phyloP scores from a whole-genome alignment of 2,113 vertebrate genomes.

The Felis chaus region DNA sequence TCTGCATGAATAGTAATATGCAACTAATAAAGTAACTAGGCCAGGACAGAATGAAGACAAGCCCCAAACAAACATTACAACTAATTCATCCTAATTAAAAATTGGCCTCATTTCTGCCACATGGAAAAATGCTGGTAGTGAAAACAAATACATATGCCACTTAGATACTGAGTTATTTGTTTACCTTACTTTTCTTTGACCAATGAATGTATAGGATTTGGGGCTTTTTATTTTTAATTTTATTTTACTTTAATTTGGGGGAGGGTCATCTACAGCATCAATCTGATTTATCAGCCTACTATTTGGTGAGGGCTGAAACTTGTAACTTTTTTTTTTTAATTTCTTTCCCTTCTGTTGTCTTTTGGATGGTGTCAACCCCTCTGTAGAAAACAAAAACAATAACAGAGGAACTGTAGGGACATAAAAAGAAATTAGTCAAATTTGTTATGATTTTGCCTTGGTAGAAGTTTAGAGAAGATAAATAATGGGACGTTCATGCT shows the following conservation, averaged over 20 bases:
- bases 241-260: background rate
- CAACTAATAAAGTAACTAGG: slow-evolving; percentile 65
- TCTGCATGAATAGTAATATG: slow-evolving; percentile 26
- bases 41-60: slow-evolving; percentile 21
- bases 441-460: background rate
- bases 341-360: background rate
- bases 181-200: slow-evolving; percentile 4
- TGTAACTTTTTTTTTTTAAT: background rate
- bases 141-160: background rate
- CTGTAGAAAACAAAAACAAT: background rate
- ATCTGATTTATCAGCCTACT: background rate
- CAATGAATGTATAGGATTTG: background rate
- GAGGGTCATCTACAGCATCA: background rate
- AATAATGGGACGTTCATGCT: background rate
- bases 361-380: background rate
- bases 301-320: background rate
- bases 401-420: background rate
- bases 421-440: background rate
- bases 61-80: slow-evolving; percentile 3
- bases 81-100: slow-evolving; percentile 47
- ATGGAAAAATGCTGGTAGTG: background rate
- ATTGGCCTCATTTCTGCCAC: slow-evolving; percentile 8
- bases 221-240: background rate
- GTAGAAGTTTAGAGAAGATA: background rate
- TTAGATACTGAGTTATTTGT: background rate